Evolutionary conservation across 2,797 vertebrate genomes (phyloP).

Genomic region (Sebastes matsubarae): DNA sequence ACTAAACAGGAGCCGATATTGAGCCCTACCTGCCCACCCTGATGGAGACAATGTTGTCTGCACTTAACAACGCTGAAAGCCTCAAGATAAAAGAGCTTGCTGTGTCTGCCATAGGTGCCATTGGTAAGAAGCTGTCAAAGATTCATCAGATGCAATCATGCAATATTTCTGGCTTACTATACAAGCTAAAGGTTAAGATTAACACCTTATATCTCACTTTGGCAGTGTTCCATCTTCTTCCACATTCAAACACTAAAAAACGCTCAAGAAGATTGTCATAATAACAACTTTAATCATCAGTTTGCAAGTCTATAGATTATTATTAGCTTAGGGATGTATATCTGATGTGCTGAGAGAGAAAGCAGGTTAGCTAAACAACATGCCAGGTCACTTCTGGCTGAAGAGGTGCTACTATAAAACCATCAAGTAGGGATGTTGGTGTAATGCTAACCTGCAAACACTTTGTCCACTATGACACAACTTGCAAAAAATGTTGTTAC

Average conservation of each 20-base stretch:
- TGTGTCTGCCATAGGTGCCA: constrained; percentile 89
- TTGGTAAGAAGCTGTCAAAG: constrained; percentile 78
- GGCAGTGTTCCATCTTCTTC: background rate
- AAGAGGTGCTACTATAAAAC: background rate
- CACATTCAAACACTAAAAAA: background rate
- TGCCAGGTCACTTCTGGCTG: background rate
- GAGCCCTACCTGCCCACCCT: constrained; percentile 88
- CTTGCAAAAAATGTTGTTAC: background rate
- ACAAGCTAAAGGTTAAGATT: background rate
- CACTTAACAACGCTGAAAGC: constrained; percentile 79
- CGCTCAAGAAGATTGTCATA: background rate
- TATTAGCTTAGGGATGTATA: background rate
- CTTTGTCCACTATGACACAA: background rate
- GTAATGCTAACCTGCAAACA: background rate
- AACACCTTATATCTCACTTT: background rate
- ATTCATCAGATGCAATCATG: background rate
- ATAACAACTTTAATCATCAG: background rate
- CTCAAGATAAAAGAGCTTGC: constrained; percentile 88
- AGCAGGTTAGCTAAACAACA: background rate
- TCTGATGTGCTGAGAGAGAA: background rate
- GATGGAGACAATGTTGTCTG: constrained; percentile 89
- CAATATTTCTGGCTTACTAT: background rate
- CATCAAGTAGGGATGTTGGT: no score
- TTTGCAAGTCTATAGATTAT: background rate
- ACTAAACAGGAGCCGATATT: constrained; percentile 83